Base-by-base conservation (phyloP, 2,113 vertebrate genomes). In the Caloenas nicobarica region DNA sequence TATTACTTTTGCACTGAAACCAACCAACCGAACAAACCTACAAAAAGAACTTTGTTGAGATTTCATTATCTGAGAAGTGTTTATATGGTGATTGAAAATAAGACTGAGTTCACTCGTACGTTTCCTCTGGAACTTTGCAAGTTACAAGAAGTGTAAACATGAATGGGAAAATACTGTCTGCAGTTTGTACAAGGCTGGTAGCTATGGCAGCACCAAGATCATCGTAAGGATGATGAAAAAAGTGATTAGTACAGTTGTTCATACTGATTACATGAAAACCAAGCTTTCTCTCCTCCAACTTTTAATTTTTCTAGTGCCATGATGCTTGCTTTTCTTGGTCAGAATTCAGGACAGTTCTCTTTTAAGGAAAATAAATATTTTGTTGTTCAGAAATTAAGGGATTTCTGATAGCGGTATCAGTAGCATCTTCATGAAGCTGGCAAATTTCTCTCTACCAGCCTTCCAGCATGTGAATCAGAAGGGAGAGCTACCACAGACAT, bases 91-190 rank as follows among this genome's bases (percentile, higher is more conserved):
- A 54, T 18, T 71, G 53, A 71, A 91, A 74, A 70, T 36, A 77
- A 87, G 18, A 25, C 6, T 69, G 11, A 38, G 3, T n/a, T 91
- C 26, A 60, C 6, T 4, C 25, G 4, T 17, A 25, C 4, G 7
- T 50, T 83, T 83, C 2, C 21, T 4, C 29, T 61, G 10, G 33
- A 85, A 68, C 5, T 68, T 68, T 51, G 11, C 8, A 51, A 65
- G 29, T 72, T 73, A n/a, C 15, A 11, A 1, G 2, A 54, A 68
- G 57, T 0, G 0, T 15, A 36, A 31, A 48, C 12, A 22, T 23
- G 13, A 68, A 42, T 12, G 10, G 29, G 25, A 68, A 58, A 71
- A 51, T 29, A 36, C 15, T 48, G 1, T 5, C 21, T 69, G 14
- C 8, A 42, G 16, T 40, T 58, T 1, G 1, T 40, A 8, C 18